A percentile compares a stretch with the other conserved stretches of the same genome.
phyloP scores from a whole-genome alignment of 2,888 invertebrate species.

The Cordilura impudica region DNA sequence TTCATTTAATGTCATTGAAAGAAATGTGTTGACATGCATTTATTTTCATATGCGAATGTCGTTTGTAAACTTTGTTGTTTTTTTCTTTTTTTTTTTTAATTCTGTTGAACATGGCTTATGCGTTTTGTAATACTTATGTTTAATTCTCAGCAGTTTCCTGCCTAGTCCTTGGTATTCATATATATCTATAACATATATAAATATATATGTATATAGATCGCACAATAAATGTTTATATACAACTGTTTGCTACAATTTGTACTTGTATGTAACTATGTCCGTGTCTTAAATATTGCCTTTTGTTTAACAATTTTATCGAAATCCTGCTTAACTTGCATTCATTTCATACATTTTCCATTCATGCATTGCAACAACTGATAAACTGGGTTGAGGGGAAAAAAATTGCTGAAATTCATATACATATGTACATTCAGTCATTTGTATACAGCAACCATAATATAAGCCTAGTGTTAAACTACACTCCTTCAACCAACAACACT shows the following conservation, averaged over 20 bases:
- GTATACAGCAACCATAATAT: neutral
- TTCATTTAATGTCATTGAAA: constrained; percentile 20
- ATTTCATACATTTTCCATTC: constrained; percentile 17
- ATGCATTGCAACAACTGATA: constrained; percentile 8
- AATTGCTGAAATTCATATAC: neutral
- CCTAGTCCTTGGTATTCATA: constrained; percentile 14
- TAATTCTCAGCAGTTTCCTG: constrained; percentile 36
- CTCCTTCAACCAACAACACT: neutral
- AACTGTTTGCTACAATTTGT: neutral
- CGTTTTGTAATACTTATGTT: constrained; percentile 2
- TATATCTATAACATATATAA: too few relatives aligned
- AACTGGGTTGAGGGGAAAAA: neutral
- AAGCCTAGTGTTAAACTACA: constrained; percentile 37
- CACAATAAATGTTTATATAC: too few relatives aligned
- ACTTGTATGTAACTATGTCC: neutral
- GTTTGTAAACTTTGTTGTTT: constrained; percentile 37
- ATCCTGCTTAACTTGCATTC: neutral
- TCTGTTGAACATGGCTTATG: neutral
- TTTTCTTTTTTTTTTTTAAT: neutral
- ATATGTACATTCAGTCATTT: neutral
- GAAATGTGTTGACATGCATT: constrained; percentile 54
- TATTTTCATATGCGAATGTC: constrained; percentile 36
- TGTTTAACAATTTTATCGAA: constrained; percentile 19
- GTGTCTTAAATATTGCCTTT: constrained; percentile 9
- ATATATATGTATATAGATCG: too few relatives aligned